Evolutionary conservation across 2,888 invertebrate genomes (phyloP), one percentile per base, ranked within the genome.

Genomic region (Rhynchonema sp.): DNA sequence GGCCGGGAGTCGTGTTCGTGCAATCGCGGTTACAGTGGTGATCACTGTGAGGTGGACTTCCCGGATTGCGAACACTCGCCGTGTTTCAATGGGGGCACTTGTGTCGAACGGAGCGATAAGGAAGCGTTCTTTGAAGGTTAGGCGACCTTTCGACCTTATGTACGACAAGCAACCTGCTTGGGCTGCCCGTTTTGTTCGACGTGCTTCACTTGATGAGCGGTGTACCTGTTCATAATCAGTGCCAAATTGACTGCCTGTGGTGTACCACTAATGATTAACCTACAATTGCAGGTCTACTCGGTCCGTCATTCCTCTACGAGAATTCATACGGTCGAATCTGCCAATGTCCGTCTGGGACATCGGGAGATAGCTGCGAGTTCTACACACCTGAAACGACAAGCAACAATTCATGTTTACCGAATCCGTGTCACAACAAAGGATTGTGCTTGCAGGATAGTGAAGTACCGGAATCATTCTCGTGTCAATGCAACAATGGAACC

Each of bases 401-500:
- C 23, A 72, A 73, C 23, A 74, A 28, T 13, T 58, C 38, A 17
- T 38, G 38, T 17, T 80, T 84, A 74, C 88, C 89, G 1, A 82
- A 84, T 58, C 84, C 88, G 13, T 91, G 91, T 71, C 87, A 88
- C 28, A 70, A 72, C 59, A 30, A 92, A 86, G 70, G 66, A 20
- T 92, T 92, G 1, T 92, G 92, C 74, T 87, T 87, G 56, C 92
- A 92, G 77, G 84, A 85, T 2, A 87, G 87, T 56, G 92, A 92
- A 77, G 84, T 85, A 2, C 80, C 83, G 52, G 90, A 90, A 13
- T 85, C 87, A 1, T 91, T 84, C 77, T 86, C 86, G n/a, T 94
- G 92, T 77, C 90, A 91, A 68, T 94, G 94, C 76, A 92, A 92
- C 57, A 92, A 91, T 73, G 94, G 94, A 52, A 94, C 92, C 91